Base-by-base conservation (phyloP, 37 sponge, comb jelly and placozoan genomes). In the Sycon ciliatum region DNA sequence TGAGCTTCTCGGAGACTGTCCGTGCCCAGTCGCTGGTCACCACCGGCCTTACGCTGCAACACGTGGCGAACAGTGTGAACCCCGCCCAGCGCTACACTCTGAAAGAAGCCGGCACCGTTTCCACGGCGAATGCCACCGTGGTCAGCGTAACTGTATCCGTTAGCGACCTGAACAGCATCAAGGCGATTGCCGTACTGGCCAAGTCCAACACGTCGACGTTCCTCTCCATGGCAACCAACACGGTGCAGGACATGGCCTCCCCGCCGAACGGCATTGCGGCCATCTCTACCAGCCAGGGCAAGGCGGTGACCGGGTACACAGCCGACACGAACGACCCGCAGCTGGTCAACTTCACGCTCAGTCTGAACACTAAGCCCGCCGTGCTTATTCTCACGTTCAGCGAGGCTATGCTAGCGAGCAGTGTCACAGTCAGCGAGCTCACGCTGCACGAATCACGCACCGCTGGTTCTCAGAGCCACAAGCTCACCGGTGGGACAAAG, bases 1-100 rank as follows among this genome's bases (percentile, higher is more conserved):
- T 91, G 34, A 91, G 84, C 2, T 91, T 91, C 46, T 67, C 84
- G 71, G 92, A 91, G 67, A 86, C 84, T 34, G 82, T 91, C 23
- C 46, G 79, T 34, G 76, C 79, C 11, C 69, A 22, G 3, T 86
- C 87, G 3, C 29, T 91, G 3, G 31, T 57, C 32, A 71, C 74
- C 20, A 18, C 34, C 24, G 31, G 29, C 3, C 34, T 91, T 9
- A 74, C 80, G 20, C 49, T 91, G n/a, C n/a, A n/a, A n/a, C 9
- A 42, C 13, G 13, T 42, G 49, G 13, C 49, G 13, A 42, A 42
- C 49, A 42, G 49, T 42, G 49, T 42, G 49, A 42, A 42, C 9
- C 13, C 9, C 9, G 49, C 49, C 9, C 13, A 18, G 13, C 13
- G 49, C 13, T 42, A 9, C 9, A 13, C 9, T 42, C 49, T 42